Percentiles rank a stretch among this genome's conserved stretches.
Conservation (phyloP, 1,140 invertebrate genomes). For the Cydia strobilella region DNA sequence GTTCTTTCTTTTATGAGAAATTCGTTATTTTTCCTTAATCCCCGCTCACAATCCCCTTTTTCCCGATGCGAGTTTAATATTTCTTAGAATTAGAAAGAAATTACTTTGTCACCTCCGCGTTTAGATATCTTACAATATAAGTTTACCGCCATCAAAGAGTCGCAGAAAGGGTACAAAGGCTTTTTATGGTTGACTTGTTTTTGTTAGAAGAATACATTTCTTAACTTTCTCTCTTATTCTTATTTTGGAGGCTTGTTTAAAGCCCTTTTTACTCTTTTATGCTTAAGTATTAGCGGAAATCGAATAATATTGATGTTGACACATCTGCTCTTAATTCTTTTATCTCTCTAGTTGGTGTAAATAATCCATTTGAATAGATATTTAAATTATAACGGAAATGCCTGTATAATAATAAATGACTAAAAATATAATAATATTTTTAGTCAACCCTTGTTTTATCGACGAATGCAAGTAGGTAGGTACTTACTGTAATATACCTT, state of each 20-base stretch:
- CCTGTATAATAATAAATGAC: too few species aligned
- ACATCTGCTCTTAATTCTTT: constrained; percentile 2
- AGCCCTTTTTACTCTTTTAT: constrained; percentile 16
- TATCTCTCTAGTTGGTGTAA: background rate
- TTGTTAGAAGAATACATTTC: constrained; percentile 30
- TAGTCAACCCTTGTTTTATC: background rate
- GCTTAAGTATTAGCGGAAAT: background rate
- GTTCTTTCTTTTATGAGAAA: constrained; percentile 13
- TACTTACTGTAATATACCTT: background rate
- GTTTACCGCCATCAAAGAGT: constrained; percentile 30
- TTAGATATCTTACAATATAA: constrained; percentile 28
- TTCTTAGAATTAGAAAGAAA: constrained; percentile 10
- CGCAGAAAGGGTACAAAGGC: constrained; percentile 28
- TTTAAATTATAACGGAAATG: background rate
- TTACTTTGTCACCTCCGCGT: constrained; percentile 24
- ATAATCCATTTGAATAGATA: background rate
- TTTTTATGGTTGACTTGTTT: constrained; percentile 29
- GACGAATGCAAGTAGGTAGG: background rate
- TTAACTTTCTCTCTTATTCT: background rate
- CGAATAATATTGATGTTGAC: constrained; percentile 25
- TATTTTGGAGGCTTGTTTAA: constrained; percentile 19
- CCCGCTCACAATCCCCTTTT: background rate
- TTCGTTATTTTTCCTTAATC: constrained; percentile 2
- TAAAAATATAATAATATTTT: too few species aligned
- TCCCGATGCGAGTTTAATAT: constrained; percentile 17